phyloP scores from a whole-genome alignment of 2,888 invertebrate species.

The Aphodius sticticus region DNA sequence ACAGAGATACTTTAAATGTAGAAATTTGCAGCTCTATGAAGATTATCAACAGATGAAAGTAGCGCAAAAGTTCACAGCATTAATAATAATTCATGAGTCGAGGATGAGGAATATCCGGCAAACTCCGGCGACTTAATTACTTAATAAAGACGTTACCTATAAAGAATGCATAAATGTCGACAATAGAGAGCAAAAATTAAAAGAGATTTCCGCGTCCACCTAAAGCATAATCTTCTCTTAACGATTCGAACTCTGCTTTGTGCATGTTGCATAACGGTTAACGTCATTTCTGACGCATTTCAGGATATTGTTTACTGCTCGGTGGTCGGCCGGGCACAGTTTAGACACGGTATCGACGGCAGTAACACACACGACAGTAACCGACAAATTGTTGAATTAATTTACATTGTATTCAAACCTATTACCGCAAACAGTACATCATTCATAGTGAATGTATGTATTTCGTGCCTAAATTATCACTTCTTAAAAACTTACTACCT shows the following conservation, averaged over 20 bases:
- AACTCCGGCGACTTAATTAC: not conserved
- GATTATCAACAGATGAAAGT: not conserved
- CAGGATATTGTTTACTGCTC: not conserved
- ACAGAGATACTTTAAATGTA: not conserved
- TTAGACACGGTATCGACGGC: not conserved
- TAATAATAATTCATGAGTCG: constrained; percentile 1
- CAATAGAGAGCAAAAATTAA: not conserved
- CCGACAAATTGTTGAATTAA: not conserved
- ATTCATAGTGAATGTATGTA: not conserved
- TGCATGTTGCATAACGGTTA: not conserved
- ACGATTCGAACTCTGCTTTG: not conserved
- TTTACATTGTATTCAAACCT: not conserved
- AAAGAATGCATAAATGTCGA: not conserved
- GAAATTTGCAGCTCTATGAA: not conserved
- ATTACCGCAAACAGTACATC: not conserved
- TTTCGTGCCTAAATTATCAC: not conserved
- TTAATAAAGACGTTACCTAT: not conserved
- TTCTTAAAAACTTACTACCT: too few relatives aligned
- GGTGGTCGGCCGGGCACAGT: not conserved
- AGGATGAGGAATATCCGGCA: not conserved
- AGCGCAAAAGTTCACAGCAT: not conserved
- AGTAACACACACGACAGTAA: too few relatives aligned
- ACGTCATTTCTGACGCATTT: not conserved
- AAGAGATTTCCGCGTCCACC: not conserved
- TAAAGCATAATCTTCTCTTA: not conserved